phyloP scores from a whole-genome alignment of 2,888 invertebrate genomes.

The Platycnemis pennipes region DNA sequence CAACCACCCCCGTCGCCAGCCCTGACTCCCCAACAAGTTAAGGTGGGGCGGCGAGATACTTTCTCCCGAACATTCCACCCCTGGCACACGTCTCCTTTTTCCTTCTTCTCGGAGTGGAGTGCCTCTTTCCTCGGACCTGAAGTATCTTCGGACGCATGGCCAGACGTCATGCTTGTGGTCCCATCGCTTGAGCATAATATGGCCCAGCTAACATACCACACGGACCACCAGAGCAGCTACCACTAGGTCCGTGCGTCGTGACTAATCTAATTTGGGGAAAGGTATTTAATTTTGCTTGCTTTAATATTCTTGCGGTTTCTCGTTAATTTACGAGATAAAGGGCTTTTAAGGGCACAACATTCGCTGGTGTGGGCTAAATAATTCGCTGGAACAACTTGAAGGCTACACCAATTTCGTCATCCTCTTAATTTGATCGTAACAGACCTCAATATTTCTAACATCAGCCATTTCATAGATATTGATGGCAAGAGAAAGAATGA shows the following conservation, averaged over 20 bases:
- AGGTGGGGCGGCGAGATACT: not conserved
- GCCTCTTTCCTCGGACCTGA: not conserved
- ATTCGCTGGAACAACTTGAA: too few relatives aligned
- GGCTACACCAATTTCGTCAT: too few relatives aligned
- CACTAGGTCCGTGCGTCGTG: not conserved
- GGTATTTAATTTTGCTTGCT: not conserved
- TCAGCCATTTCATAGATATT: too few relatives aligned
- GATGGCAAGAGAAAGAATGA: too few relatives aligned
- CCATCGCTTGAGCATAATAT: not conserved
- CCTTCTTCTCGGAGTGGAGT: not conserved
- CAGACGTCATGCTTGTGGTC: not conserved
- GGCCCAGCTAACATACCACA: not conserved
- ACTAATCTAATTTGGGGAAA: not conserved
- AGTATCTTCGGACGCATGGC: not conserved
- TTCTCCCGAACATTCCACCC: slow-evolving; percentile 5
- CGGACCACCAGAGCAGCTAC: not conserved
- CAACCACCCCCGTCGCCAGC: not conserved
- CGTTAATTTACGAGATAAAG: not conserved
- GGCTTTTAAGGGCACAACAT: not conserved
- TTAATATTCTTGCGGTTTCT: not conserved
- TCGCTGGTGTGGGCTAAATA: not conserved
- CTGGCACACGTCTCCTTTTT: not conserved
- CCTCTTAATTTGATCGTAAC: too few relatives aligned
- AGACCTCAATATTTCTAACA: too few relatives aligned
- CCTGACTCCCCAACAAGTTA: not conserved